These are phyloP conservation scores for Clarias macrocephalus DNA, from an alignment of 2,113 vertebrate species.

Conservation along the genomic window DNA sequence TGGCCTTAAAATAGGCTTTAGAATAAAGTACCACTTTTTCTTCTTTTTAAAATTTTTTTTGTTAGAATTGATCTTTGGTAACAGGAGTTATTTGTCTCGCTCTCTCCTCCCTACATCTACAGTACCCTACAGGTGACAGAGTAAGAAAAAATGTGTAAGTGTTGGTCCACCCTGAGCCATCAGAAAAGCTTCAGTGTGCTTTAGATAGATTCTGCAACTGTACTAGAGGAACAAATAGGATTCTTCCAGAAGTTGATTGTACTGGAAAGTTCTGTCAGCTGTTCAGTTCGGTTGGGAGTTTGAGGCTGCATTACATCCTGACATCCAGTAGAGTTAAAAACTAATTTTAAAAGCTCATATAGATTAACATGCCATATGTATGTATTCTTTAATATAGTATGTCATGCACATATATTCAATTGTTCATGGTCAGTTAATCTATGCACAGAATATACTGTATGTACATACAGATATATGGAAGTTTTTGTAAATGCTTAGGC, in stretches of 20 bases:
- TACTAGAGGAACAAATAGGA: not conserved
- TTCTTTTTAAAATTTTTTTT: not conserved
- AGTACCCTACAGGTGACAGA: not conserved
- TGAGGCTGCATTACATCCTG: not conserved
- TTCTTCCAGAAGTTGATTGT: not conserved
- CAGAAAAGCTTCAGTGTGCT: not conserved
- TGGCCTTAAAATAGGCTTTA: slow-evolving; percentile 1
- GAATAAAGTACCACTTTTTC: not conserved
- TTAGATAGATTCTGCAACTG: not conserved
- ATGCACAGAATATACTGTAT: not conserved
- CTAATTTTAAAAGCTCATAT: not conserved
- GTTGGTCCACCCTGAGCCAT: not conserved
- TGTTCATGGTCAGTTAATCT: not conserved
- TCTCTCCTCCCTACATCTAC: not conserved
- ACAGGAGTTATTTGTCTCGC: not conserved
- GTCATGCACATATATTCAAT: not conserved
- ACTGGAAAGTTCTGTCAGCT: not conserved
- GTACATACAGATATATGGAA: not conserved
- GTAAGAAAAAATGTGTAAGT: not conserved
- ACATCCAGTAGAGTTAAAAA: not conserved
- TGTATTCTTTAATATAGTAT: not conserved
- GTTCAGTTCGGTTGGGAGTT: not conserved
- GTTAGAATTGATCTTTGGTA: not conserved
- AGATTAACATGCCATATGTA: not conserved
- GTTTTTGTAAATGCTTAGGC: not conserved